Evolutionary conservation across 2,797 vertebrate genomes (phyloP).

Genomic region (Picus viridis): DNA sequence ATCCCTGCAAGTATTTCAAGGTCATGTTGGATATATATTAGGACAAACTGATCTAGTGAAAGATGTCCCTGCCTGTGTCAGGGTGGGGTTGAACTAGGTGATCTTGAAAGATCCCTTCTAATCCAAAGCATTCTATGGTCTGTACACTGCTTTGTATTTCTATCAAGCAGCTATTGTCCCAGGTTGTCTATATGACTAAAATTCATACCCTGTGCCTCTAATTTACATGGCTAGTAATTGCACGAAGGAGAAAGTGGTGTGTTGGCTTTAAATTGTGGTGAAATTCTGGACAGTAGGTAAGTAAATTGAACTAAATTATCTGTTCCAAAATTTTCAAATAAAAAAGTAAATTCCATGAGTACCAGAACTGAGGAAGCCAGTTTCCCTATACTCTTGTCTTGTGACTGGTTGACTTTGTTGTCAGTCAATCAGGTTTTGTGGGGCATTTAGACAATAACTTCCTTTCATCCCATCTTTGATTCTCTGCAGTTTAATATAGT

Average conservation of each 20-base stretch:
- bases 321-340: neutral
- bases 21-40: neutral
- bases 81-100: neutral
- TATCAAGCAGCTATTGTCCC: neutral
- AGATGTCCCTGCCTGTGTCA: neutral
- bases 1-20: neutral
- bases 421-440: neutral
- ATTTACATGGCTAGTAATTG: neutral
- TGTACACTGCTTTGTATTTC: neutral
- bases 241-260: neutral
- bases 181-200: neutral
- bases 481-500: neutral
- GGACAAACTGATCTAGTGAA: neutral
- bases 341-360: neutral
- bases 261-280: neutral
- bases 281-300: neutral
- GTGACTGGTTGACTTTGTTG: neutral
- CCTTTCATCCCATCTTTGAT: neutral
- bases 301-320: neutral
- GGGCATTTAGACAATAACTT: neutral
- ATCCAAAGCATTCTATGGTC: neutral
- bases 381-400: neutral
- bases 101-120: neutral
- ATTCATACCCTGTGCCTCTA: neutral
- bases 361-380: neutral